Percentiles rank a stretch among this genome's conserved stretches.
phyloP scores from a whole-genome alignment of 64 coral and sea anemone genomes.

The Dendrophyllia cribrosa region DNA sequence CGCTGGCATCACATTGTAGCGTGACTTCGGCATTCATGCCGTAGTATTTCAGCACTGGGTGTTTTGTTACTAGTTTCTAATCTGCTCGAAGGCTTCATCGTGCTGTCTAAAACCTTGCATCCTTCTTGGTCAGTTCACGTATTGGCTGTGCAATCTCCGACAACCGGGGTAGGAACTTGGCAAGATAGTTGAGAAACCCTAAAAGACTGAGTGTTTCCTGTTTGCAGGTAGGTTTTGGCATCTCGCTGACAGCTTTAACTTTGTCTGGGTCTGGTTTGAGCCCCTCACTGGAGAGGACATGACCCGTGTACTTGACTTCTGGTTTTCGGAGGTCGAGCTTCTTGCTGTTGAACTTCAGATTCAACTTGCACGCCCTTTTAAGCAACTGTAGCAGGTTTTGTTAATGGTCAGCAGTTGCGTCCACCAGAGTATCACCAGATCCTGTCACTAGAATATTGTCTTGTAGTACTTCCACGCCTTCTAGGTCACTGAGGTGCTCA shows the following conservation, averaged over 20 bases:
- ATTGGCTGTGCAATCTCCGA: constrained; percentile 59
- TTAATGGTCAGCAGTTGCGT: constrained; percentile 50
- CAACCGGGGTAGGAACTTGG: constrained; percentile 66
- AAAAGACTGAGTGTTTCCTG: constrained; percentile 59
- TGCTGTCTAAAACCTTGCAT: constrained; percentile 47
- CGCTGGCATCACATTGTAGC: constrained; percentile 60
- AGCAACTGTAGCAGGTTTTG: constrained; percentile 39
- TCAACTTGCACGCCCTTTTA: constrained; percentile 42
- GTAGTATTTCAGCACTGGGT: constrained; percentile 60
- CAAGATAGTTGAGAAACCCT: constrained; percentile 52
- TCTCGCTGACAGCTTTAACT: constrained; percentile 47
- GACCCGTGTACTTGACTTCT: constrained; percentile 65
- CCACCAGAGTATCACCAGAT: constrained; percentile 55
- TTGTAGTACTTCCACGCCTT: constrained; percentile 52
- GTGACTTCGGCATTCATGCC: constrained; percentile 47
- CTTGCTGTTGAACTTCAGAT: constrained; percentile 78
- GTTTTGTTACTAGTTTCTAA: constrained; percentile 56
- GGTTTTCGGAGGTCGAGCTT: constrained; percentile 53
- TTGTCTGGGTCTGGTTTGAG: constrained; percentile 66
- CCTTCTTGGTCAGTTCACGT: constrained; percentile 39
- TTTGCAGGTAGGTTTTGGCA: constrained; percentile 64
- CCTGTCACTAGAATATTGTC: constrained; percentile 50
- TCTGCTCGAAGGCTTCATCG: constrained; percentile 49
- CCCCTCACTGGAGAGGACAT: constrained; percentile 44
- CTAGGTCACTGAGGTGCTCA: constrained; percentile 31